These are phyloP conservation scores for Tipula confusa DNA, from an alignment of 2,888 invertebrate species.

Conservation along the genomic window DNA sequence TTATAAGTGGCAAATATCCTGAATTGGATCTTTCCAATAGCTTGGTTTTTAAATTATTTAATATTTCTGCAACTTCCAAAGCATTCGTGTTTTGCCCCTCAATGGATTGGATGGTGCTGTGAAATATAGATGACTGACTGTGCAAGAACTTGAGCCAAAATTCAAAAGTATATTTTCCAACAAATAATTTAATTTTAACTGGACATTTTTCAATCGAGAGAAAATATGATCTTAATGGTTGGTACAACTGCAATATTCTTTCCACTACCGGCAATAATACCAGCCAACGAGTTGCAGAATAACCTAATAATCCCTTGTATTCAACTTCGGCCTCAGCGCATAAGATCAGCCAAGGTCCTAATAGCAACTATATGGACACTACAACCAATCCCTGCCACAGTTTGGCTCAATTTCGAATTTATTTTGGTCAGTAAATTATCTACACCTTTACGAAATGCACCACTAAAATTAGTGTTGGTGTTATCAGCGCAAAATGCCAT, in stretches of 20 bases:
- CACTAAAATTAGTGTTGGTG: too few species aligned
- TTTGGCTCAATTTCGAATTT: too few species aligned
- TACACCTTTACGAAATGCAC: too few species aligned
- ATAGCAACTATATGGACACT: too few species aligned
- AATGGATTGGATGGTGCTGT: neutral
- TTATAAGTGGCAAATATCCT: neutral
- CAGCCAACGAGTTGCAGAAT: constrained; percentile 26
- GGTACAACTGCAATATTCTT: neutral
- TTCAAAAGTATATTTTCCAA: neutral
- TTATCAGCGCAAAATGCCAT: too few species aligned
- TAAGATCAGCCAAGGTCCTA: too few species aligned
- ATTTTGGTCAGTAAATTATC: too few species aligned
- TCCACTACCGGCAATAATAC: constrained; percentile 15
- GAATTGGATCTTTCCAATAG: neutral
- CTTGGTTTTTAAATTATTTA: neutral
- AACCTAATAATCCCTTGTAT: constrained; percentile 28
- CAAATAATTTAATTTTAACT: neutral
- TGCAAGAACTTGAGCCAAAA: neutral
- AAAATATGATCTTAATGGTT: constrained; percentile 27
- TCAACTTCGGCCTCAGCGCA: neutral
- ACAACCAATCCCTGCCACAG: too few species aligned
- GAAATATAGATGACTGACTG: neutral
- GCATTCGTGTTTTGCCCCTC: neutral
- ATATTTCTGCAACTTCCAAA: neutral
- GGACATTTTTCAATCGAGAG: neutral